Percentiles rank a stretch among this genome's conserved stretches.
Evolutionary conservation across 2,888 invertebrate genomes (phyloP).

Genomic region (Drosophila greeni): DNA sequence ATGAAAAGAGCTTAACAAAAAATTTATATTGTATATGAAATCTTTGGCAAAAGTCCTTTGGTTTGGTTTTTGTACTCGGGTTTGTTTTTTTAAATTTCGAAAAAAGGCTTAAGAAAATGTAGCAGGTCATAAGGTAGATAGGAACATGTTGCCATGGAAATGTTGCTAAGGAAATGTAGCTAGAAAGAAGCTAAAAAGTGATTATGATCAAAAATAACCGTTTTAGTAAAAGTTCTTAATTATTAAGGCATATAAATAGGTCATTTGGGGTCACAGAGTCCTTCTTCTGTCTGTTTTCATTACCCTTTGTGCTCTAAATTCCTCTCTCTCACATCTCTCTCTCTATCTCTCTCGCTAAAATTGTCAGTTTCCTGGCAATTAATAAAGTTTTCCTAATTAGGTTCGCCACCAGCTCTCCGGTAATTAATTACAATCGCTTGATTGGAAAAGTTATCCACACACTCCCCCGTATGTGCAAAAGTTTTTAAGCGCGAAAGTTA

Average conservation of each 20-base stretch:
- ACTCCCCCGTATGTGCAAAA: conserved; percentile 4
- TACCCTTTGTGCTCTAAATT: not conserved
- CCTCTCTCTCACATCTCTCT: not conserved
- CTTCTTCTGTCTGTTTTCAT: not conserved
- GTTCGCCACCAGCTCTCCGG: conserved; percentile 1
- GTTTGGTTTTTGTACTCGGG: not conserved
- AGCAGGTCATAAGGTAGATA: not conserved
- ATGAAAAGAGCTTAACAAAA: conserved; percentile 6
- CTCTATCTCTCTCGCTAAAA: not conserved
- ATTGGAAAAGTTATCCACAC: conserved; percentile 8
- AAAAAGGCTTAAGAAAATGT: not conserved
- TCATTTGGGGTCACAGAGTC: no score
- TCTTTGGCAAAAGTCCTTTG: conserved; percentile 4
- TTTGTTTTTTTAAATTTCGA: not conserved
- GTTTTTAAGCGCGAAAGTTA: not conserved
- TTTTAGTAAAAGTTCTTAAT: no score
- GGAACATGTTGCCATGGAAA: not conserved
- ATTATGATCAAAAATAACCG: not conserved
- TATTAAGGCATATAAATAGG: no score
- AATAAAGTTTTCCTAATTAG: conserved; percentile 8
- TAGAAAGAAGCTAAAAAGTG: not conserved
- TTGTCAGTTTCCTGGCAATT: conserved; percentile 1
- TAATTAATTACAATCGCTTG: conserved; percentile 11
- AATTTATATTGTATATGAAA: not conserved
- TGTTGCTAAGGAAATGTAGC: not conserved